phyloP scores from a whole-genome alignment of 92 coral and sea anemone genomes.

The Zoanthus solanderi region DNA sequence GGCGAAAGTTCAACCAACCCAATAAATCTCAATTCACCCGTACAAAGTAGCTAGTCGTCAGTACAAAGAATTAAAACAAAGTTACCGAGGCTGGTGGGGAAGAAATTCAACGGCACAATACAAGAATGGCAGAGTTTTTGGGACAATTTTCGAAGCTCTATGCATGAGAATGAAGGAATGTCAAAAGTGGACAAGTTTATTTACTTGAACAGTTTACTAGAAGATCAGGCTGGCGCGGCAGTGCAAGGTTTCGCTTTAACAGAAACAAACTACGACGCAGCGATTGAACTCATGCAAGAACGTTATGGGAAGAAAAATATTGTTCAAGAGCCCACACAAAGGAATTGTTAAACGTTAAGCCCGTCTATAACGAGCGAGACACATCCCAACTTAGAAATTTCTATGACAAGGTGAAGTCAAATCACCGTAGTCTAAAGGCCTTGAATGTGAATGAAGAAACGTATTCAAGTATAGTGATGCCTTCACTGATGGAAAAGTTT shows the following conservation, averaged over 20 bases:
- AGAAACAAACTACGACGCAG: conserved; percentile 26
- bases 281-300: conserved; percentile 1
- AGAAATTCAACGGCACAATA: neutral
- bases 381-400: neutral
- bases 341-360: conserved; percentile 25
- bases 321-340: conserved; percentile 30
- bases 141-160: neutral
- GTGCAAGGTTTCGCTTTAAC: conserved; percentile 33
- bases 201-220: neutral
- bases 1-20: too few species aligned
- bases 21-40: too few species aligned
- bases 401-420: conserved; percentile 19
- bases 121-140: neutral
- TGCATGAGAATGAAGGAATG: neutral
- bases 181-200: conserved; percentile 4
- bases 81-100: neutral
- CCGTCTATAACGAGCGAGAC: neutral
- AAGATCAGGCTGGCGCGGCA: conserved; percentile 9
- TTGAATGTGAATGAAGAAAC: conserved; percentile 22
- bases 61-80: too few species aligned
- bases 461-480: conserved; percentile 36
- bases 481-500: conserved; percentile 2
- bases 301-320: conserved; percentile 10
- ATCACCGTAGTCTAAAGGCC: conserved; percentile 21
- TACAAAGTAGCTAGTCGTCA: too few species aligned